Evolutionary conservation across 2,888 invertebrate species (phyloP), one percentile per base, ranked within the genome.

Genomic region (Rhagonycha fulva): DNA sequence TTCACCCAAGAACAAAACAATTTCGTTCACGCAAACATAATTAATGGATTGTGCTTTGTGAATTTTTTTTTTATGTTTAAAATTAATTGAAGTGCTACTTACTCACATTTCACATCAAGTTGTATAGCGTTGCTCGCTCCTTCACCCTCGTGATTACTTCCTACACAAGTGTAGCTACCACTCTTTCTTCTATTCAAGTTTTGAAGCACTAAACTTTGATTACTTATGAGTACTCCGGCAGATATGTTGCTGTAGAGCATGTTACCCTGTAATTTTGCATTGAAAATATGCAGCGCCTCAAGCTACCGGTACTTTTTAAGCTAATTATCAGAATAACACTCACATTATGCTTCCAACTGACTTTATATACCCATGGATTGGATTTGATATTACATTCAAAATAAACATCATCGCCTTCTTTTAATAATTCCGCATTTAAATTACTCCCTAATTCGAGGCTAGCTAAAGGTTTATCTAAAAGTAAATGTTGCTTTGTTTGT

Each of bases 351-450:
- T 91, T 90, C 94, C 94, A 94, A 84, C 92, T 92, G 82, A 94
- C 93, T 90, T 92, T 93, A 86, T 93, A 92, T 71, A 94, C 92
- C 92, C 93, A 94, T 0, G 96, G 96, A 88, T 96, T 96, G 23
- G 96, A 94, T 86, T 94, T 94, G 84, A 96, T 95, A 87, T 93
- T 95, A 89, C 96, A 96, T 86, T 96, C 96, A 86, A 96, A 96
- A 89, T 96, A 96, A 10, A 96, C 96, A 86, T 96, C 96, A 77
- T 94, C 95, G 7, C 95, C 96, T 87, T 96, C 96, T 82, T 94
- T 94, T 84, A 97, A 95, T 81, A 93, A 92, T 77, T 91, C 92
- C 1, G 95, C 93, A 85, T 95, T 93, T 66, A 95, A 89, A 82
- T 93, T 96, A 81, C 95, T 95, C 2, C 96, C 96, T 81, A 96